These are phyloP conservation scores for Artemia sinica DNA, from an alignment of 2,888 invertebrate genomes.

Conservation along the genomic window DNA sequence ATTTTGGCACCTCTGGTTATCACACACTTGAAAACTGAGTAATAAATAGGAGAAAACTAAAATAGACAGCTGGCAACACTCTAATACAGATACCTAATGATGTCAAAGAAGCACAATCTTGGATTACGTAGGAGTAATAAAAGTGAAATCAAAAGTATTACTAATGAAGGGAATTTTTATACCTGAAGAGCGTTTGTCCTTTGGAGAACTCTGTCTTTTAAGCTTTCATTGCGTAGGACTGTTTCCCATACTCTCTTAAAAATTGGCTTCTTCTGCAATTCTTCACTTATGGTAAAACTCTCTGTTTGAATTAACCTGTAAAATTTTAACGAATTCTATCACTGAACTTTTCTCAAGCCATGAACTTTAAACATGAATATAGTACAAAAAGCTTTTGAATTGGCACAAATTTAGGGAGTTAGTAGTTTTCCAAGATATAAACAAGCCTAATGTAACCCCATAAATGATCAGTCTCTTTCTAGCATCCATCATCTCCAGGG, in stretches of 20 bases:
- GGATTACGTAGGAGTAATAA: too few relatives aligned
- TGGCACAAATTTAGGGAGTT: not conserved
- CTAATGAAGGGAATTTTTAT: not conserved
- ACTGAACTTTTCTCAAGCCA: not conserved
- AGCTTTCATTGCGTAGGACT: conserved; percentile 41
- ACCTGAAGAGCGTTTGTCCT: conserved; percentile 51
- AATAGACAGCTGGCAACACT: too few relatives aligned
- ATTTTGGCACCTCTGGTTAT: too few relatives aligned
- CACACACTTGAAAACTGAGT: too few relatives aligned
- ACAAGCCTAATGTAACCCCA: not conserved
- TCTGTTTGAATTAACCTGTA: conserved; percentile 38
- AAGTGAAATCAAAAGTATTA: too few relatives aligned
- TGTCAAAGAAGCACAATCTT: too few relatives aligned
- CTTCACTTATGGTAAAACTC: conserved; percentile 43
- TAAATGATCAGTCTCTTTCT: too few relatives aligned
- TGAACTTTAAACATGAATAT: not conserved
- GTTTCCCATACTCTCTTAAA: conserved; percentile 43
- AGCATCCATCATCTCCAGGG: too few relatives aligned
- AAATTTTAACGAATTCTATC: conserved; percentile 24
- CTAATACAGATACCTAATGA: too few relatives aligned
- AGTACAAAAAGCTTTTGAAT: not conserved
- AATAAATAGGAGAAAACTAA: too few relatives aligned
- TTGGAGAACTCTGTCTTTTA: conserved; percentile 42
- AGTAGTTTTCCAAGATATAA: not conserved
- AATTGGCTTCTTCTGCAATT: conserved; percentile 37